Evolutionary conservation across 2,888 invertebrate species (phyloP), one percentile per base, ranked within the genome.

Genomic region (Microctonus aethiopoides): DNA sequence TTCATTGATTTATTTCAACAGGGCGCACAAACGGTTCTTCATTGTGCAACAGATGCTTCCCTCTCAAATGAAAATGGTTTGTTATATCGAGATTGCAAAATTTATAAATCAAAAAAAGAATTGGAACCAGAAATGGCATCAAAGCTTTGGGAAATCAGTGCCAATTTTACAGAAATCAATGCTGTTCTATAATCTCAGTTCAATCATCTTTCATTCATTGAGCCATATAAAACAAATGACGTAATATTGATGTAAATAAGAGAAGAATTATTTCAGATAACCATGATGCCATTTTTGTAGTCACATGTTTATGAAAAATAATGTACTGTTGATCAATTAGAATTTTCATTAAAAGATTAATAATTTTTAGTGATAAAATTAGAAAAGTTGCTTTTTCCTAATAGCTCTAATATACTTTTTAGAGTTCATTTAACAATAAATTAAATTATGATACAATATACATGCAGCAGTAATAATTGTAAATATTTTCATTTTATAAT

Each of bases 1-100:
- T 13, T 9, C 1, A 24, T 11, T 52, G 7, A 65, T 67, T 72
- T 59, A 69, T 75, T 71, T 77, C 73, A 36, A 88, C 87, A 95
- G 94, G 95, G 95, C 54, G 91, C 93, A 0, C 93, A 95, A 86
- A 94, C 94, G 1, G 89, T 94, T 24, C 87, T 95, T 11, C 92
- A 92, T 85, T 94, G 94, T 83, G 93, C 94, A 0, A 91, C 93
- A 0, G 92, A 93, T 72, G 84, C 88, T 72, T 78, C 80, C 2
- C 82, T 91, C 32, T 86, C 87, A 16, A 89, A 91, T 0, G 91
- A 92, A 79, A 91, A 91, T 20, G 95, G 96, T 10, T 88, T 89
- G 75, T 90, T 95, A 80, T 96, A 95, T 85, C 89, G 92, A 57
- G 92, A 95, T 84, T 94, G 95, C 80, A 88, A 87, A 26, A 89